phyloP scores from a whole-genome alignment of 2,113 vertebrate species.

The Haemorhous mexicanus region DNA sequence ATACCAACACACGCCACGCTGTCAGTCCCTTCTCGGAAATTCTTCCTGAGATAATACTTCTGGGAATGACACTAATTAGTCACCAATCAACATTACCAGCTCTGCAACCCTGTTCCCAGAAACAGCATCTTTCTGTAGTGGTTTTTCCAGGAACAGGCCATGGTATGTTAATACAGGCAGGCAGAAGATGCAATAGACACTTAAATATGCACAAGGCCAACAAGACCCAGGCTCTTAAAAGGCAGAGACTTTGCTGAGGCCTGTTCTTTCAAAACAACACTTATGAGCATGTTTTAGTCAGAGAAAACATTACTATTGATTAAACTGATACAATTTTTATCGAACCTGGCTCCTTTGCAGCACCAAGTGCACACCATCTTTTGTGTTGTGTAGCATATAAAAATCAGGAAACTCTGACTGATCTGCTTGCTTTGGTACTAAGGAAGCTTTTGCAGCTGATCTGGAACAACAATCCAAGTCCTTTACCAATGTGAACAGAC shows the following conservation, averaged over 20 bases:
- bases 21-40: slow-evolving; percentile 37
- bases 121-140: not conserved
- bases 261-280: not conserved
- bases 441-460: not conserved
- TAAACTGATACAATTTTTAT: slow-evolving; percentile 17
- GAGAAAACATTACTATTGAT: slow-evolving; percentile 29
- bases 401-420: not conserved
- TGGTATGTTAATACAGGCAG: not conserved
- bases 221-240: not conserved
- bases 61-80: slow-evolving; percentile 52
- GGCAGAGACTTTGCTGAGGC: not conserved
- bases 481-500: not conserved
- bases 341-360: not conserved
- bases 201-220: not conserved
- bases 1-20: not conserved
- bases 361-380: not conserved
- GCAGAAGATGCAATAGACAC: not conserved
- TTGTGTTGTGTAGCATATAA: not conserved
- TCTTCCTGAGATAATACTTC: not conserved
- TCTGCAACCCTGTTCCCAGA: slow-evolving; percentile 35
- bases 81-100: slow-evolving; percentile 39
- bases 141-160: slow-evolving; percentile 27
- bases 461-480: not conserved
- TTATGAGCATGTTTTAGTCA: not conserved
- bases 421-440: not conserved